These are phyloP conservation scores for Anoplopoma fimbria DNA, from an alignment of 2,113 vertebrate genomes.

Conservation along the genomic window DNA sequence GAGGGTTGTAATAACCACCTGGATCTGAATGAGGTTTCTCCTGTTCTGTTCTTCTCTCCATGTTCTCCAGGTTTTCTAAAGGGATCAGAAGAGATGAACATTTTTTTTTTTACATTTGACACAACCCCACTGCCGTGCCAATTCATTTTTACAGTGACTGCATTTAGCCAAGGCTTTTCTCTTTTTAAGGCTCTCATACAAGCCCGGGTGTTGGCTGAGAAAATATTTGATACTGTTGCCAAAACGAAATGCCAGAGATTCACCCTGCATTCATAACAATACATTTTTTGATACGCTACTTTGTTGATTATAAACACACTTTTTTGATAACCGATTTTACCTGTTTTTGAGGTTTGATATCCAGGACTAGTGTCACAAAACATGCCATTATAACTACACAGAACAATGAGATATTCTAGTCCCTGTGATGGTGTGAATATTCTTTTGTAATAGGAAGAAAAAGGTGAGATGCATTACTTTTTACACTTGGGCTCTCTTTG, in stretches of 20 bases:
- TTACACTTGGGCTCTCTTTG: background rate
- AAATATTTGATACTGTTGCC: background rate
- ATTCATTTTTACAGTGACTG: background rate
- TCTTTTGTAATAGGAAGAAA: background rate
- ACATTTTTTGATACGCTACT: background rate
- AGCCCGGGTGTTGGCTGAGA: too few species aligned
- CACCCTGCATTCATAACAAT: too few species aligned
- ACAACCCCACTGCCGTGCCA: background rate
- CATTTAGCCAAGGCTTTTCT: background rate
- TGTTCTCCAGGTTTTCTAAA: conserved; percentile 41
- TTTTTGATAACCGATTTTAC: background rate
- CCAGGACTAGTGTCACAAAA: background rate
- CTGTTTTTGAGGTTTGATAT: background rate
- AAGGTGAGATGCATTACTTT: conserved; percentile 21
- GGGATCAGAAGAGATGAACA: background rate
- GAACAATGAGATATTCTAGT: background rate
- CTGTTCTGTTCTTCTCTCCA: background rate
- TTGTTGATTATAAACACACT: background rate
- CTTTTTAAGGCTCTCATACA: background rate
- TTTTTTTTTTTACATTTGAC: background rate
- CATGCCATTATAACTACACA: background rate
- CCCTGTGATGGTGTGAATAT: too few species aligned
- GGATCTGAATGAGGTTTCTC: conserved; percentile 31
- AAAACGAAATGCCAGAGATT: background rate
- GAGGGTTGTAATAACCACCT: background rate